Evolutionary conservation across 2,888 invertebrate species (phyloP).

Genomic region (Dryocosmus kuriphilus): DNA sequence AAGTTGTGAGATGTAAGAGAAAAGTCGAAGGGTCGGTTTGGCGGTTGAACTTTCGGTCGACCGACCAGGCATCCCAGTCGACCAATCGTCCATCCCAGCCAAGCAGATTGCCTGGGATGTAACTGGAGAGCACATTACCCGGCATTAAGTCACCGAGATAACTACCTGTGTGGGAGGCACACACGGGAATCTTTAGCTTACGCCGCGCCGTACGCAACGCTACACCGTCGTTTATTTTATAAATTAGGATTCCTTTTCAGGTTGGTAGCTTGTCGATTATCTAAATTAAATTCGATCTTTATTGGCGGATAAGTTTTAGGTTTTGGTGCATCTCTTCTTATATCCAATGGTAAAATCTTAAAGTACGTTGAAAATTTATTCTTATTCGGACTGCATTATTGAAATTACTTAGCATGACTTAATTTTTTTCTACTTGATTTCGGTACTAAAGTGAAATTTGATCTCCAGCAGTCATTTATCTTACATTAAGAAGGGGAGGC

Average conservation of each 20-base stretch:
- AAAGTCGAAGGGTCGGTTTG: constrained; percentile 43
- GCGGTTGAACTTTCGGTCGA: constrained; percentile 54
- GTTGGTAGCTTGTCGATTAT: constrained; percentile 4
- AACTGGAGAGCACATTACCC: constrained; percentile 74
- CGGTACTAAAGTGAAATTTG: too few relatives aligned
- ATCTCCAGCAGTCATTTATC: too few relatives aligned
- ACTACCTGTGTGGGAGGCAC: constrained; percentile 74
- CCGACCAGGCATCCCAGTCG: constrained; percentile 44
- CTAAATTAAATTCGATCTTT: constrained; percentile 34
- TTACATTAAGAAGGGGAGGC: too few relatives aligned
- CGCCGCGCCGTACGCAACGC: constrained; percentile 51
- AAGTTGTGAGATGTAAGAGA: not conserved
- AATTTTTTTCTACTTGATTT: too few relatives aligned
- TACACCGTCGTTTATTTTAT: constrained; percentile 66
- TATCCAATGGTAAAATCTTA: not conserved
- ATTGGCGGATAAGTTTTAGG: constrained; percentile 24
- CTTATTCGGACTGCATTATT: too few relatives aligned
- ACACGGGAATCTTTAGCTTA: constrained; percentile 59
- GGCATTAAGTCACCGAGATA: constrained; percentile 75
- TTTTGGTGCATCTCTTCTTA: not conserved
- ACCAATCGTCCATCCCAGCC: constrained; percentile 50
- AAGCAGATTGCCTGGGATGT: constrained; percentile 67
- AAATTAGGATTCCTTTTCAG: constrained; percentile 64
- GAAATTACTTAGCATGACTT: too few relatives aligned
- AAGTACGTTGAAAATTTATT: not conserved